Evolutionary conservation across 2,797 vertebrate genomes (phyloP).

Genomic region (Lophotriccus pileatus): DNA sequence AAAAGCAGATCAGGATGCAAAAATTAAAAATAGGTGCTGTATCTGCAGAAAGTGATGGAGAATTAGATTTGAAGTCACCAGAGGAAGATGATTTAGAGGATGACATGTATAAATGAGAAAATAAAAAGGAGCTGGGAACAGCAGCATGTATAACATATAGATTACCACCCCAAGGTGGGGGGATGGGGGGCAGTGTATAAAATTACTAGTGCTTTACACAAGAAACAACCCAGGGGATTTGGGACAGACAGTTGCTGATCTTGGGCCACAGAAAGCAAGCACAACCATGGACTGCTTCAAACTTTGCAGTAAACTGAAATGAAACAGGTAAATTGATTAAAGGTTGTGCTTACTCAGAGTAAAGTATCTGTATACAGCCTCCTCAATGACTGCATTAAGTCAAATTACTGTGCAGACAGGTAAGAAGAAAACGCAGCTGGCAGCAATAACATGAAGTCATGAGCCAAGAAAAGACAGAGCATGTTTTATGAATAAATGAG

Average conservation of each 20-base stretch:
- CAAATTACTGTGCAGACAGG: neutral
- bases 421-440: neutral
- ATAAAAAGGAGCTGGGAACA: neutral
- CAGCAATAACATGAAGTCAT: neutral
- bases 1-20: constrained; percentile 4
- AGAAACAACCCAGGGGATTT: neutral
- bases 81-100: neutral
- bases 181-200: neutral
- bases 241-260: neutral
- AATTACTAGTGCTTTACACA: neutral
- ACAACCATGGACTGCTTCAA: neutral
- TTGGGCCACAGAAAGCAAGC: neutral
- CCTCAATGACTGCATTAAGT: neutral
- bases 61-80: constrained; percentile 21
- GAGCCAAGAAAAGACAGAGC: neutral
- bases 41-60: constrained; percentile 16
- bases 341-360: neutral
- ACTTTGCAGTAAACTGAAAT: neutral
- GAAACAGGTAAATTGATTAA: neutral
- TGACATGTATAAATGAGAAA: neutral
- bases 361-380: neutral
- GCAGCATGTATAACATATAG: neutral
- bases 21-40: constrained; percentile 48
- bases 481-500: neutral
- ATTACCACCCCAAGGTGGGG: neutral